A percentile compares a stretch with the other conserved stretches of the same genome.
Evolutionary conservation across 2,888 invertebrate genomes (phyloP).

Genomic region (Vesta saturnalis): DNA sequence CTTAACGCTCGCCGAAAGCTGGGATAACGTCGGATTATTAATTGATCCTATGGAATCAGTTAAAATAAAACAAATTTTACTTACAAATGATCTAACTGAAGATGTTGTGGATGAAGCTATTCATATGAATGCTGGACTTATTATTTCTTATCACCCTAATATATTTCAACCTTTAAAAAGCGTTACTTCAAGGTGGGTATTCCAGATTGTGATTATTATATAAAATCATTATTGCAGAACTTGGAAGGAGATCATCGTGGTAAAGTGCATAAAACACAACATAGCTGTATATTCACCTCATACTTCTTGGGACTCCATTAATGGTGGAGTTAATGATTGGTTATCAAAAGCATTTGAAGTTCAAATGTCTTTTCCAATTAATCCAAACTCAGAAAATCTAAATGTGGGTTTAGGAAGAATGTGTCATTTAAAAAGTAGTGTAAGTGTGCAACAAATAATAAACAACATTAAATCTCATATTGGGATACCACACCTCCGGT

Average conservation of each 20-base stretch:
- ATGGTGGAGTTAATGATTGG: constrained; percentile 94
- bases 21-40: constrained; percentile 96
- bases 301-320: constrained; percentile 86
- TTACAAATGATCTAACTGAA: constrained; percentile 94
- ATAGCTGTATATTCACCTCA: constrained; percentile 95
- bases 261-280: constrained; percentile 81
- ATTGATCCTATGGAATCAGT: constrained; percentile 75
- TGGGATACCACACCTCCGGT: constrained; percentile 73
- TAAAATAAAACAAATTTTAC: constrained; percentile 72
- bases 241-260: constrained; percentile 85
- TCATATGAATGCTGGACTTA: constrained; percentile 74
- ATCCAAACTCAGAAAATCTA: constrained; percentile 57
- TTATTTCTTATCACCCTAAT: constrained; percentile 96
- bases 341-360: constrained; percentile 75
- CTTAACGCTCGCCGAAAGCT: constrained; percentile 77
- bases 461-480: constrained; percentile 75
- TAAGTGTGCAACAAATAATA: constrained; percentile 71
- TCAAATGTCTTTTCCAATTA: constrained; percentile 59
- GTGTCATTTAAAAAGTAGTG: constrained; percentile 63
- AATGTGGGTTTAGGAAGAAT: constrained; percentile 67
- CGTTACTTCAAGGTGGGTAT: constrained; percentile 75
- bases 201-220: not conserved
- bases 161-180: constrained; percentile 88
- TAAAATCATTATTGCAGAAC: constrained; percentile 60
- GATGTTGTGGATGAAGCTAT: constrained; percentile 86